These are phyloP conservation scores for Antechinus flavipes DNA, from an alignment of 2,113 vertebrate species.

Conservation along the genomic window DNA sequence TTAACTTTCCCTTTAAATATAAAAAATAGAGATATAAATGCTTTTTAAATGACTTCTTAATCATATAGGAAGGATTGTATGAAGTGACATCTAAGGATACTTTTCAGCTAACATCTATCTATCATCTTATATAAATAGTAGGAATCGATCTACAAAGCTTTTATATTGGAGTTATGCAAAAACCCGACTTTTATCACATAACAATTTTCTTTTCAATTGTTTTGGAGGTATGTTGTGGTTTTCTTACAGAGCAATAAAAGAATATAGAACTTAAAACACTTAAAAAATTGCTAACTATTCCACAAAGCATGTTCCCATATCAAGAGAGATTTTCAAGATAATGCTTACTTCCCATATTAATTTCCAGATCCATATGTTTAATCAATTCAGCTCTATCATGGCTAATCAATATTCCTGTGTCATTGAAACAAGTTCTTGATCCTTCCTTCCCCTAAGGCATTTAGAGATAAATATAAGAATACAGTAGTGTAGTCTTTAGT, in stretches of 20 bases:
- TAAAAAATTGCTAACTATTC: background rate
- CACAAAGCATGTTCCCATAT: background rate
- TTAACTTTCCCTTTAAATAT: background rate
- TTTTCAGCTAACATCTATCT: background rate
- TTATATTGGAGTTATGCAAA: background rate
- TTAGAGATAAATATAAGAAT: background rate
- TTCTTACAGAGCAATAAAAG: background rate
- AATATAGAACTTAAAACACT: background rate
- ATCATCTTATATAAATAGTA: background rate
- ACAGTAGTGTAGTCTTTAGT: background rate
- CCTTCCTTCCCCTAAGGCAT: background rate
- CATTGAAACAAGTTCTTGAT: background rate
- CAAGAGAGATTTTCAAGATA: background rate
- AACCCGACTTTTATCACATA: background rate
- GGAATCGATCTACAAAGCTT: background rate
- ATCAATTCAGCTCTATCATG: background rate
- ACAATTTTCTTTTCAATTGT: background rate
- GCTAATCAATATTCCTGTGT: background rate
- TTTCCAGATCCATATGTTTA: background rate
- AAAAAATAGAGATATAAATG: background rate
- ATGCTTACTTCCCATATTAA: background rate
- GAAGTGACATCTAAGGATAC: background rate
- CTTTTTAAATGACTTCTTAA: background rate
- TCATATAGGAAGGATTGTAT: background rate
- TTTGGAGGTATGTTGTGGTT: background rate